Conservation (phyloP, 2,797 vertebrate species). For the Acrossocheilus fasciatus region DNA sequence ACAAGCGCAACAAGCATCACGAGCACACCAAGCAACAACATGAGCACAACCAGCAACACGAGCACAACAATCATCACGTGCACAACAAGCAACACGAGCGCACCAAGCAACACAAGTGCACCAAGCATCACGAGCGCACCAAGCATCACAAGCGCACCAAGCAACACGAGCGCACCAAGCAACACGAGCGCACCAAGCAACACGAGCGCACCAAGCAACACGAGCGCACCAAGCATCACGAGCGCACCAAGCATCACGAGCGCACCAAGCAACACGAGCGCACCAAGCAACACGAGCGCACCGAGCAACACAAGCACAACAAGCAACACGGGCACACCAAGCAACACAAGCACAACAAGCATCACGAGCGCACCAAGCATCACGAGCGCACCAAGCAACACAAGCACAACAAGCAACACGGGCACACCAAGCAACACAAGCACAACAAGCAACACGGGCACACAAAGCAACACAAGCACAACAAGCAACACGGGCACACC, state of each 20-base stretch:
- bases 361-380: accelerated
- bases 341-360: background rate
- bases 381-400: background rate
- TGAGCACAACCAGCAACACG: no score
- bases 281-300: accelerated
- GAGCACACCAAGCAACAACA: background rate
- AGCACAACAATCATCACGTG: accelerated
- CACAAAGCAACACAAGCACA: accelerated
- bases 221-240: accelerated
- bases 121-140: background rate
- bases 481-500: accelerated
- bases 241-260: accelerated
- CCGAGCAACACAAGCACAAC: background rate
- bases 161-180: background rate
- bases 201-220: no score
- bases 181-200: background rate
- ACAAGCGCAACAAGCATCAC: background rate
- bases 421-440: accelerated
- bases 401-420: accelerated
- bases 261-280: accelerated
- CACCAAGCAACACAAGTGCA: accelerated
- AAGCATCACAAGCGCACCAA: no score
- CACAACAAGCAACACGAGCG: background rate
- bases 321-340: background rate
- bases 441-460: background rate